Evolutionary conservation across 2,113 vertebrate genomes (phyloP).

Genomic region (Holacanthus passer): DNA sequence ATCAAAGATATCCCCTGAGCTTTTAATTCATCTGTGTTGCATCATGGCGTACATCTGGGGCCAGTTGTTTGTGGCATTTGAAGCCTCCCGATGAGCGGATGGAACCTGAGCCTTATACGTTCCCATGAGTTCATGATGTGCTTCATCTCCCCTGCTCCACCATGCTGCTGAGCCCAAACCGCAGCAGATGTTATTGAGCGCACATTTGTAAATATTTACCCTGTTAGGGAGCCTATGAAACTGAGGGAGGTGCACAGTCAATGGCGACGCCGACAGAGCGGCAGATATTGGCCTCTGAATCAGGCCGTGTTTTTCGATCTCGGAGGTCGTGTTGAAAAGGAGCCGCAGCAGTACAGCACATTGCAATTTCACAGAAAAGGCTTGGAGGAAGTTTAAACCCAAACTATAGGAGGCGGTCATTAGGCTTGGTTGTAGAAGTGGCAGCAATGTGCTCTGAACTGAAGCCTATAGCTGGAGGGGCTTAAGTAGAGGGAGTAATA

Average conservation of each 20-base stretch:
- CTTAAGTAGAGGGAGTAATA: conserved; percentile 30
- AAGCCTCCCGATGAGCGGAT: conserved; percentile 65
- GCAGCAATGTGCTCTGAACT: conserved; percentile 22
- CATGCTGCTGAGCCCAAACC: conserved; percentile 58
- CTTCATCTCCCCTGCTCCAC: conserved; percentile 59
- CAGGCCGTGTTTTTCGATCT: conserved; percentile 39
- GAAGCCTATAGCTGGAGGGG: conserved; percentile 26
- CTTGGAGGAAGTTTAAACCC: conserved; percentile 39
- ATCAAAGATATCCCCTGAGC: conserved; percentile 61
- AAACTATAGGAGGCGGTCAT: conserved; percentile 41
- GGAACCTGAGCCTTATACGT: conserved; percentile 65
- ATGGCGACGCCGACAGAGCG: conserved; percentile 35
- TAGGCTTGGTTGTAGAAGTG: conserved; percentile 44
- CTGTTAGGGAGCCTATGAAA: conserved; percentile 52
- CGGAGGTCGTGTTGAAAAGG: conserved; percentile 37
- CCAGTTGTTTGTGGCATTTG: conserved; percentile 72
- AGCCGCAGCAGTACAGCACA: conserved; percentile 18
- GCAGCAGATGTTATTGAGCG: conserved; percentile 76
- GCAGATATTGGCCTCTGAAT: conserved; percentile 53
- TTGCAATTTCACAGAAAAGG: conserved; percentile 41
- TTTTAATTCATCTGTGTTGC: conserved; percentile 68
- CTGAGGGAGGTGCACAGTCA: conserved; percentile 39
- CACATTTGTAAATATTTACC: conserved; percentile 82
- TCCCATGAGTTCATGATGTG: conserved; percentile 73
- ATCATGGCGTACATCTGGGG: conserved; percentile 76